Percentiles rank a stretch among this genome's conserved stretches.
Conservation (phyloP, 2,888 invertebrate species). For the Leptopilina drosophilae region DNA sequence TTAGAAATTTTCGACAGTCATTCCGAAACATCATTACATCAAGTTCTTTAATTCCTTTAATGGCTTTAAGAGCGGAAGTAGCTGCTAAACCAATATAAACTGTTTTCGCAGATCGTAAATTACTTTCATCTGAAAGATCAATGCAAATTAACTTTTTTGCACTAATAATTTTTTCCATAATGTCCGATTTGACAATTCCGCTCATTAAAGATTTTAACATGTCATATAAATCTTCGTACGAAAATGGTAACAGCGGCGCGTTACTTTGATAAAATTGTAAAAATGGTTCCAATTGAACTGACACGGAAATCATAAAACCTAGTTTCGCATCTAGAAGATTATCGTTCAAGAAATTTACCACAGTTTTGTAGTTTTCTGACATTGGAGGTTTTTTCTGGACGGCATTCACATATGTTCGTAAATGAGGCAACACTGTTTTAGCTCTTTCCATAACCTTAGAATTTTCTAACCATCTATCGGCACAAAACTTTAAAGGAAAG, state of each 20-base stretch:
- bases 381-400: slow-evolving; percentile 44
- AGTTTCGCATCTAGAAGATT: slow-evolving; percentile 50
- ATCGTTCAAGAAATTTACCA: slow-evolving; percentile 42
- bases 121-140: slow-evolving; percentile 46
- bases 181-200: slow-evolving; percentile 46
- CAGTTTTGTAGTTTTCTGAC: slow-evolving; percentile 48
- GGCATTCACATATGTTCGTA: slow-evolving; percentile 51
- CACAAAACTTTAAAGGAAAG: slow-evolving; percentile 63
- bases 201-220: slow-evolving; percentile 45
- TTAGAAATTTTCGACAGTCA: too few species aligned
- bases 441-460: slow-evolving; percentile 53
- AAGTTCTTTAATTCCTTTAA: slow-evolving; percentile 35
- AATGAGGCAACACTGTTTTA: slow-evolving; percentile 48
- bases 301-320: slow-evolving; percentile 50
- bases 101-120: slow-evolving; percentile 43
- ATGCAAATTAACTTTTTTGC: slow-evolving; percentile 37
- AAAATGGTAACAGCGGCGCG: slow-evolving; percentile 47
- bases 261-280: slow-evolving; percentile 40
- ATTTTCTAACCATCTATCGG: slow-evolving; percentile 63
- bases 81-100: slow-evolving; percentile 49
- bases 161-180: slow-evolving; percentile 37
- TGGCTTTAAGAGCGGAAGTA: slow-evolving; percentile 41
- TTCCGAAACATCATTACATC: not conserved
- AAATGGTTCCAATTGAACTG: slow-evolving; percentile 54
- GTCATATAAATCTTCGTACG: slow-evolving; percentile 45